These are phyloP conservation scores for Stenoptilia bipunctidactyla DNA, from an alignment of 2,888 invertebrate genomes.

Conservation along the genomic window DNA sequence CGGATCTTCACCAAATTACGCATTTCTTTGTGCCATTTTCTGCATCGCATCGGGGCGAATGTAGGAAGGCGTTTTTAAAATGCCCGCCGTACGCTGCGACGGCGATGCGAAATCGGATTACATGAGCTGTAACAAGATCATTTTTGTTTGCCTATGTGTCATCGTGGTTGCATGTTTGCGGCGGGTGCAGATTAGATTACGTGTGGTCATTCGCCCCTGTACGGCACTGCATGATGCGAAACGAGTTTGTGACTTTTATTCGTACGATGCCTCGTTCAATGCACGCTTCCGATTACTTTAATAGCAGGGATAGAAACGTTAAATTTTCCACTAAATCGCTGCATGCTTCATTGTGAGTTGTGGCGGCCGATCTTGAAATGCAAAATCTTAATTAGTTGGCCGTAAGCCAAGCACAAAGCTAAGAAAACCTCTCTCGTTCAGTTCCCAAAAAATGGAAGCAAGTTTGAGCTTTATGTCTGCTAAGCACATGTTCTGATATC, in stretches of 20 bases:
- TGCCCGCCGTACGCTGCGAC: neutral
- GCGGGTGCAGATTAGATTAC: constrained; percentile 51
- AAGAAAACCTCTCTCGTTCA: too few relatives aligned
- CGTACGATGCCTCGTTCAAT: constrained; percentile 1
- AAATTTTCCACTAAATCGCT: too few relatives aligned
- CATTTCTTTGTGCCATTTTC: neutral
- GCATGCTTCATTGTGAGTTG: too few relatives aligned
- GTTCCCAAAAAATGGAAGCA: too few relatives aligned
- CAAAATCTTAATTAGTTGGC: too few relatives aligned
- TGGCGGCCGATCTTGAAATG: too few relatives aligned
- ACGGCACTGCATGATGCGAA: constrained; percentile 32
- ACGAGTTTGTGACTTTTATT: constrained; percentile 28
- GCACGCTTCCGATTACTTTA: neutral
- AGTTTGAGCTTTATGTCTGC: too few relatives aligned
- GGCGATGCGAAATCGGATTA: too few relatives aligned
- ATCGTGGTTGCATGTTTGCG: constrained; percentile 13
- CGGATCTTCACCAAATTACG: neutral
- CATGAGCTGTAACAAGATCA: neutral
- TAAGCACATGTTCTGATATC: too few relatives aligned
- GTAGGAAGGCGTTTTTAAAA: neutral
- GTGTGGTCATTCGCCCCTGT: constrained; percentile 48
- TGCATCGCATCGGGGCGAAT: neutral
- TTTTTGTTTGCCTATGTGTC: neutral
- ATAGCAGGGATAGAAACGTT: too few relatives aligned
- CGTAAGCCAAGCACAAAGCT: too few relatives aligned